Evolutionary conservation across 2,888 invertebrate genomes (phyloP).

Genomic region (Eristalis tenax): DNA sequence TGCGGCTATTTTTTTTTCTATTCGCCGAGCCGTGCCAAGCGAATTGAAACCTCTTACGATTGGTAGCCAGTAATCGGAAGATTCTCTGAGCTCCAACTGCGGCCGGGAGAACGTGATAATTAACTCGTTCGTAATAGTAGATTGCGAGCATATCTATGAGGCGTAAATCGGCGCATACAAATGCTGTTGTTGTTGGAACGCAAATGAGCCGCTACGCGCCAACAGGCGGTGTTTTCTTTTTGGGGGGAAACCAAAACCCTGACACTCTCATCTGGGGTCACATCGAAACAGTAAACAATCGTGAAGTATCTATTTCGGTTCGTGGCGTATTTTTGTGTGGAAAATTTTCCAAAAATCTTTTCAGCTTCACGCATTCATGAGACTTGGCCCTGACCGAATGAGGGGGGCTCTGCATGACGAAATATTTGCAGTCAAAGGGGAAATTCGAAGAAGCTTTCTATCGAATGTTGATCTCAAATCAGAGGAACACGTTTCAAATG

Average conservation of each 20-base stretch:
- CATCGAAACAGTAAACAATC: not conserved
- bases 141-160: conserved; percentile 9
- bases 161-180: not conserved
- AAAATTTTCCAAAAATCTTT: not conserved
- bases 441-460: not conserved
- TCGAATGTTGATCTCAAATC: not conserved
- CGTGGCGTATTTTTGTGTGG: too few relatives aligned
- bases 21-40: not conserved
- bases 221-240: not conserved
- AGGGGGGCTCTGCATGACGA: too few relatives aligned
- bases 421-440: too few relatives aligned
- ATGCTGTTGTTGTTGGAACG: not conserved
- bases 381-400: not conserved
- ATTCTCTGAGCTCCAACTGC: conserved; percentile 16
- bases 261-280: not conserved
- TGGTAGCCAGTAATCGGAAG: conserved; percentile 8
- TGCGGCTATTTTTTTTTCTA: not conserved
- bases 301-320: not conserved
- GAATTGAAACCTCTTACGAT: conserved; percentile 34
- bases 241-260: not conserved
- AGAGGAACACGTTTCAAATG: not conserved
- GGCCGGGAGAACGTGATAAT: conserved; percentile 6
- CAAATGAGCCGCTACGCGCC: not conserved
- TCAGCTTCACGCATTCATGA: not conserved
- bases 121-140: conserved; percentile 22